Evolutionary conservation across 2,888 invertebrate genomes (phyloP).

Genomic region (Pristionchus arcanus): DNA sequence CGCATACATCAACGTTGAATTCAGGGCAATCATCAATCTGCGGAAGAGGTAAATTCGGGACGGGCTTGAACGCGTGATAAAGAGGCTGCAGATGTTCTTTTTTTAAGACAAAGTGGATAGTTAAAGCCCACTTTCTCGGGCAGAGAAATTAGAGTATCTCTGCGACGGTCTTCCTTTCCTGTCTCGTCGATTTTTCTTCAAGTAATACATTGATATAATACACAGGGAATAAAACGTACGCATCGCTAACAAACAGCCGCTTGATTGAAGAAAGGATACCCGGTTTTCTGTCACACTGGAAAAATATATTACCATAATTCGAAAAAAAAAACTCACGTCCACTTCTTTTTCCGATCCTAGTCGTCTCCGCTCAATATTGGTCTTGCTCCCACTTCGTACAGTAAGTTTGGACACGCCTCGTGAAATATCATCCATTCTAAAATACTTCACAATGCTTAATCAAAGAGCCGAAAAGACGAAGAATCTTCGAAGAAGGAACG

Average conservation of each 20-base stretch:
- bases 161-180: neutral
- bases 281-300: slow-evolving; percentile 7
- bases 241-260: slow-evolving; percentile 25
- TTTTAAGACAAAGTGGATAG: neutral
- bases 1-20: slow-evolving; percentile 21
- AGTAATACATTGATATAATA: neutral
- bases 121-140: neutral
- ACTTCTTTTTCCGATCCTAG: slow-evolving; percentile 8
- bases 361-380: slow-evolving; percentile 11
- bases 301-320: neutral
- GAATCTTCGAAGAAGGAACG: neutral
- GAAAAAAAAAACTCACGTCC: neutral
- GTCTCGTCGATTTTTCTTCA: slow-evolving; percentile 24
- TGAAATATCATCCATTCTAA: slow-evolving; percentile 12
- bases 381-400: slow-evolving; percentile 30
- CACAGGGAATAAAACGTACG: neutral
- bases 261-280: slow-evolving; percentile 23
- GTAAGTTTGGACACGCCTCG: neutral
- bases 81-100: neutral
- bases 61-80: slow-evolving; percentile 19
- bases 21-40: slow-evolving; percentile 26
- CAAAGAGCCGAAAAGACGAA: neutral
- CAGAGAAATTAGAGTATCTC: neutral
- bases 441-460: neutral
- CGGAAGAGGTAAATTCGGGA: slow-evolving; percentile 9